Conservation (phyloP, 2,113 vertebrate genomes). For the Chlorodrepanis virens region DNA sequence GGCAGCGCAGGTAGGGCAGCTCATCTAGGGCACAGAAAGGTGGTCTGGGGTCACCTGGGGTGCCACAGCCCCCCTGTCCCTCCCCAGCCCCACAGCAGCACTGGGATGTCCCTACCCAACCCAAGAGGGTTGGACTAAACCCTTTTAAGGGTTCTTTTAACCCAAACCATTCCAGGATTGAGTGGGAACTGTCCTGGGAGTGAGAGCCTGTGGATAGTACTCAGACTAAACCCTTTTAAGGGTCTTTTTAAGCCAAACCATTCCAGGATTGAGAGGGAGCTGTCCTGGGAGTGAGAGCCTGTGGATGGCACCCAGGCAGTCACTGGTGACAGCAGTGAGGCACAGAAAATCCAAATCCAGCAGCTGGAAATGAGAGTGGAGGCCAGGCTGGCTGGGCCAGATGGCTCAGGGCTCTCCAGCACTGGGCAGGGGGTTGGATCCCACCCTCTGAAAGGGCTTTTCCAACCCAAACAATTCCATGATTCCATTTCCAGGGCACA, state of each 20-base stretch:
- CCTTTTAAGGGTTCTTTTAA: too few relatives aligned
- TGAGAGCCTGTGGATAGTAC: too few relatives aligned
- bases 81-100: not conserved
- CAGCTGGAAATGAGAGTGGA: rapidly evolving
- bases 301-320: not conserved
- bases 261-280: rapidly evolving
- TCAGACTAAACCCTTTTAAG: not conserved
- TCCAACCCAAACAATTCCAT: not conserved
- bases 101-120: not conserved
- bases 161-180: too few relatives aligned
- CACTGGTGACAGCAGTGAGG: rapidly evolving
- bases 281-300: not conserved
- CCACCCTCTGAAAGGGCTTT: not conserved
- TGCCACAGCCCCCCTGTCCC: not conserved
- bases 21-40: conserved; percentile 77
- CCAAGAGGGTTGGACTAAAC: too few relatives aligned
- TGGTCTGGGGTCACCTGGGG: rapidly evolving
- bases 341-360: not conserved
- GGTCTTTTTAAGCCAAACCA: too few relatives aligned
- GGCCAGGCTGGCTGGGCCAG: not conserved
- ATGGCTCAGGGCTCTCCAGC: not conserved
- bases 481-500: not conserved
- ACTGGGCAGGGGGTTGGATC: not conserved
- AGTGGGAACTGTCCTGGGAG: too few relatives aligned
- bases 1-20: conserved; percentile 92